Conservation (phyloP, 2,888 invertebrate species). For the Pristionchus arcanus region DNA sequence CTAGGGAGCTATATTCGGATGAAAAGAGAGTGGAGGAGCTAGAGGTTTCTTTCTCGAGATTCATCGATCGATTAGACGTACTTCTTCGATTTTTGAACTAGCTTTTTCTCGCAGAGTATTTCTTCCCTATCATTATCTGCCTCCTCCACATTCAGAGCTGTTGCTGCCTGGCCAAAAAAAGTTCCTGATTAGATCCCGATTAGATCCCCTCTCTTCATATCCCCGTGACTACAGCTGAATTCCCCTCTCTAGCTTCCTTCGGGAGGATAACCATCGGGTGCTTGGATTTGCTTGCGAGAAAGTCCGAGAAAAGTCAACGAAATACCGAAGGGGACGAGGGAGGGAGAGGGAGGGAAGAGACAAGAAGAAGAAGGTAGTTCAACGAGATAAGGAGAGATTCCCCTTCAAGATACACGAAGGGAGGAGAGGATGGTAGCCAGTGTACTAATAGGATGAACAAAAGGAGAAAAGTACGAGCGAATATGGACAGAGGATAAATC, state of each 20-base stretch:
- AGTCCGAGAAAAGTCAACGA: constrained; percentile 31
- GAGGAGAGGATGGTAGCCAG: background rate
- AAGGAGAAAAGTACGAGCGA: background rate
- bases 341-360: constrained; percentile 3
- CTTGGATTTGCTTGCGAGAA: constrained; percentile 38
- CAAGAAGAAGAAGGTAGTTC: constrained; percentile 19
- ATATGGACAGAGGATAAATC: background rate
- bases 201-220: background rate
- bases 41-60: background rate
- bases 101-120: no score
- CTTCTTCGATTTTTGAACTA: no score
- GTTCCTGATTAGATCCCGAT: no score
- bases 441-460: constrained; percentile 30
- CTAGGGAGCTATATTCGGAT: constrained; percentile 11
- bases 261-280: constrained; percentile 25
- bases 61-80: no score
- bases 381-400: constrained; percentile 31
- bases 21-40: background rate
- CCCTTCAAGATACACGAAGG: background rate
- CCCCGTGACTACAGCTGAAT: constrained; percentile 27
- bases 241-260: background rate
- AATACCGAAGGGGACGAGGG: background rate
- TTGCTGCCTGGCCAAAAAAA: no score
- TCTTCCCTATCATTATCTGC: no score
- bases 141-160: no score